Evolutionary conservation across 37 sponge, comb jelly and placozoan species (phyloP).

Genomic region (Halichondria panicea): DNA sequence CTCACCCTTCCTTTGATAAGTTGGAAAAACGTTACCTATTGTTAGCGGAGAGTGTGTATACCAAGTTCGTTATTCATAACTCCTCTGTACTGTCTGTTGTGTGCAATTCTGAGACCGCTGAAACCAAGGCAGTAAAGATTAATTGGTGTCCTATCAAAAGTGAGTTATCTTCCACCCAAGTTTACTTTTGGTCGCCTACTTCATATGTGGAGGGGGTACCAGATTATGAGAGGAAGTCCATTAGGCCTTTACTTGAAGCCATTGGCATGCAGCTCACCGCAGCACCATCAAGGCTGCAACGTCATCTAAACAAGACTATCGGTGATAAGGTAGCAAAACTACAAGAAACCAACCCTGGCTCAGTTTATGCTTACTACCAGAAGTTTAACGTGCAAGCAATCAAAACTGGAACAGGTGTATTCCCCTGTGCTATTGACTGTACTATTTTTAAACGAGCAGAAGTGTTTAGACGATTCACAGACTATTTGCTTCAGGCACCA

Average conservation of each 20-base stretch:
- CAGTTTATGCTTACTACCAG: slow-evolving; percentile 18
- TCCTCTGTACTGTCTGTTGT: neutral
- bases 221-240: neutral
- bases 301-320: slow-evolving; percentile 23
- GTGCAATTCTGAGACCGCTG: neutral
- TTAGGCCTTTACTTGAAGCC: neutral
- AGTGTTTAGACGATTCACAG: neutral
- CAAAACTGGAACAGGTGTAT: neutral
- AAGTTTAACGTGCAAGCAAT: too few relatives aligned
- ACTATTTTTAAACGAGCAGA: slow-evolving; percentile 4
- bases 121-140: neutral
- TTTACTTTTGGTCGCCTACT: slow-evolving; percentile 16
- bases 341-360: neutral
- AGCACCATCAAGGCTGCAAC: neutral
- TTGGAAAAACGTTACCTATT: slow-evolving; percentile 11
- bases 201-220: too few relatives aligned
- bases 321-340: neutral
- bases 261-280: neutral
- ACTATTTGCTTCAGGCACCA: neutral
- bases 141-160: slow-evolving; percentile 14
- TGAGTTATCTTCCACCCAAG: slow-evolving; percentile 1
- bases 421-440: slow-evolving; percentile 2
- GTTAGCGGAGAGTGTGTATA: slow-evolving; percentile 5
- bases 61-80: slow-evolving; percentile 9
- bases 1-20: neutral